Conservation (phyloP, 2,113 vertebrate genomes). For the Butastur rufipennis region DNA sequence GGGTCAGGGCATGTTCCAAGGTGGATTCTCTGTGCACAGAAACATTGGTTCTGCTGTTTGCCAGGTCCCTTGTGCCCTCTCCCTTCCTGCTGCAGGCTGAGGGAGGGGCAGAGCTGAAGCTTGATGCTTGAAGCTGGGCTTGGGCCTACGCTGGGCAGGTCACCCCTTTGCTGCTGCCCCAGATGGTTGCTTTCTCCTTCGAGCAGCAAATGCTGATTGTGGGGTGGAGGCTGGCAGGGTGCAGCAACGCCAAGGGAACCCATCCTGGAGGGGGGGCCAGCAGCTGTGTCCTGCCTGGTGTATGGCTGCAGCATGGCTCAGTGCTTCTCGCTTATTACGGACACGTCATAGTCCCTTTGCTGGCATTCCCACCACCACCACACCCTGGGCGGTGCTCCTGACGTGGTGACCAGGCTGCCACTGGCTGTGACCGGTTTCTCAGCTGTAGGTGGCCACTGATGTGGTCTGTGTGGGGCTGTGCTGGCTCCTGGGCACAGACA, state of each 20-base stretch:
- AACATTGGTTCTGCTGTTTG: not conserved
- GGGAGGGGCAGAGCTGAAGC: not conserved
- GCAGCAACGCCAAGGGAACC: rapidly evolving
- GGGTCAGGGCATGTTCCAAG: rapidly evolving
- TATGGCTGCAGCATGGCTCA: not conserved
- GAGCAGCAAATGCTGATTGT: not conserved
- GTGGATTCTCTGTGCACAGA: not conserved
- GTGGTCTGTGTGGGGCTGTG: not conserved
- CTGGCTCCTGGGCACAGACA: not conserved
- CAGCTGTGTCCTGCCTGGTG: rapidly evolving
- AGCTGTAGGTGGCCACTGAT: rapidly evolving
- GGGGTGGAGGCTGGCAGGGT: not conserved
- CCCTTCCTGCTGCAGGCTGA: too few species aligned
- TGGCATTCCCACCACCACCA: not conserved
- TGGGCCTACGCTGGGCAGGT: not conserved
- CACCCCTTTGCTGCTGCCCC: not conserved
- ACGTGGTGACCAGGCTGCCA: rapidly evolving
- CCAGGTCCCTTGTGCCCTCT: not conserved
- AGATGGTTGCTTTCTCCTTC: rapidly evolving
- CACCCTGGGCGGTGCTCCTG: rapidly evolving
- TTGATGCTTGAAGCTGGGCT: too few species aligned
- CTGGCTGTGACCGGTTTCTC: rapidly evolving
- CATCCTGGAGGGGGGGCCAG: not conserved
- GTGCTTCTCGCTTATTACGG: rapidly evolving
- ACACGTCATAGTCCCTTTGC: not conserved